A percentile compares a stretch with the other conserved stretches of the same genome.
phyloP scores from a whole-genome alignment of 53 echinoderm and acorn worm species.

The Zoroaster sp. region DNA sequence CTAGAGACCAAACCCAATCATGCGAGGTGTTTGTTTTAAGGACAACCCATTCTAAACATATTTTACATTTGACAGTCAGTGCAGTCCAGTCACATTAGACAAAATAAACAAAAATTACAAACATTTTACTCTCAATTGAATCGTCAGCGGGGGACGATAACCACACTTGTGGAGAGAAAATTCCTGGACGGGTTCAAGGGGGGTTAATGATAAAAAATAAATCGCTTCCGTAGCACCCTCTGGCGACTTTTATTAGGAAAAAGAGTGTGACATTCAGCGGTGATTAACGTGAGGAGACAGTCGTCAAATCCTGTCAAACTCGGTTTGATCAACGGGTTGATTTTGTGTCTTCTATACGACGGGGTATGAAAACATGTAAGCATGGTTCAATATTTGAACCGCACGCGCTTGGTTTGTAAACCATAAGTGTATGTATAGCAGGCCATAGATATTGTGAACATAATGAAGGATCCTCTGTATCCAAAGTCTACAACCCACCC shows the following conservation, averaged over 20 bases:
- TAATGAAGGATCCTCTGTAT: too few relatives aligned
- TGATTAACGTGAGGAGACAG: neutral
- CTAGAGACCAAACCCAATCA: too few relatives aligned
- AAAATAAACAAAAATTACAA: neutral
- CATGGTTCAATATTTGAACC: too few relatives aligned
- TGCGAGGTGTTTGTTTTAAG: neutral
- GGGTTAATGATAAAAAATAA: neutral
- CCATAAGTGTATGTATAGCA: too few relatives aligned
- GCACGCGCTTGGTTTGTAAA: too few relatives aligned
- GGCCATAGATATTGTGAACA: too few relatives aligned
- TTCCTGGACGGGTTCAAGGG: slow-evolving; percentile 4
- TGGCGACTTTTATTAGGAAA: neutral
- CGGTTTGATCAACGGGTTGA: neutral
- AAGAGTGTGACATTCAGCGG: slow-evolving; percentile 6
- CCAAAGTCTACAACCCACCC: too few relatives aligned
- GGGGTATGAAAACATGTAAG: too few relatives aligned
- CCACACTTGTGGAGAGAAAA: slow-evolving; percentile 3
- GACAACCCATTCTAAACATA: neutral
- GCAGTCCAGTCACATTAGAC: neutral
- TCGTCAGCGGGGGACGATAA: slow-evolving; percentile 6
- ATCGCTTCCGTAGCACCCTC: neutral
- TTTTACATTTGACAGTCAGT: neutral
- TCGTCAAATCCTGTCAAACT: slow-evolving; percentile 7
- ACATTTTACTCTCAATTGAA: neutral
- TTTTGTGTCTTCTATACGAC: neutral